Percentiles rank a stretch among this genome's conserved stretches.
Evolutionary conservation across 2,888 invertebrate species (phyloP).

Genomic region (Mimachlamys varia): DNA sequence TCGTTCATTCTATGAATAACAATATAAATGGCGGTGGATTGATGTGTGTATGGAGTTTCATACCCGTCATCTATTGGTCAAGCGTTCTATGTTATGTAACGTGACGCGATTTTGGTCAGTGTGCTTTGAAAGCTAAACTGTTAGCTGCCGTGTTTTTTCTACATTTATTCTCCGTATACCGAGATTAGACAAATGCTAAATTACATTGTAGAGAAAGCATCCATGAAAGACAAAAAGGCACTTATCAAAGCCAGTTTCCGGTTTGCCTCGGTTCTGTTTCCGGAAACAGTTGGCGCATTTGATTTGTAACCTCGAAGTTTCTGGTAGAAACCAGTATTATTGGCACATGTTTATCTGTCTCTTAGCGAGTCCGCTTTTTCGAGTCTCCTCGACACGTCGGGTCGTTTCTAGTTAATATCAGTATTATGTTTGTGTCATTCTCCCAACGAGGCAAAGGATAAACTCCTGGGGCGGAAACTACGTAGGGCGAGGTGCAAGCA

Average conservation of each 20-base stretch:
- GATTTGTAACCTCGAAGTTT: constrained; percentile 17
- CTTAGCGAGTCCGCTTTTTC: neutral
- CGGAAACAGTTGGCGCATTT: constrained; percentile 24
- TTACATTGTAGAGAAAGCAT: constrained; percentile 17
- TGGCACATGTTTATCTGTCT: neutral
- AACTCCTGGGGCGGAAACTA: neutral
- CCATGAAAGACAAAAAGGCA: constrained; percentile 32
- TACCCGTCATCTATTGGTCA: constrained; percentile 31
- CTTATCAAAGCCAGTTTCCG: constrained; percentile 3
- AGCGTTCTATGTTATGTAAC: neutral
- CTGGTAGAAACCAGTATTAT: constrained; percentile 9
- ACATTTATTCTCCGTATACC: constrained; percentile 25
- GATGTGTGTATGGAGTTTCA: constrained; percentile 22
- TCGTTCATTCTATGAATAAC: neutral
- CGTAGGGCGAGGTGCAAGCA: constrained; percentile 3
- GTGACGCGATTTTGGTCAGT: constrained; percentile 14
- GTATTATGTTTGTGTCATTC: constrained; percentile 16
- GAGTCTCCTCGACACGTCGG: constrained; percentile 15
- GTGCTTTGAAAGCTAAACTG: constrained; percentile 36
- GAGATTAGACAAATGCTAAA: constrained; percentile 36
- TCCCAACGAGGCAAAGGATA: constrained; percentile 28
- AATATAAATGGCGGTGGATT: constrained; percentile 18
- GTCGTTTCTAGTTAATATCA: constrained; percentile 17
- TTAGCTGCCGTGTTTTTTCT: constrained; percentile 16
- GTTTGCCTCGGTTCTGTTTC: constrained; percentile 15